Evolutionary conservation across 2,113 vertebrate species (phyloP).

Genomic region (Thunnus thynnus): DNA sequence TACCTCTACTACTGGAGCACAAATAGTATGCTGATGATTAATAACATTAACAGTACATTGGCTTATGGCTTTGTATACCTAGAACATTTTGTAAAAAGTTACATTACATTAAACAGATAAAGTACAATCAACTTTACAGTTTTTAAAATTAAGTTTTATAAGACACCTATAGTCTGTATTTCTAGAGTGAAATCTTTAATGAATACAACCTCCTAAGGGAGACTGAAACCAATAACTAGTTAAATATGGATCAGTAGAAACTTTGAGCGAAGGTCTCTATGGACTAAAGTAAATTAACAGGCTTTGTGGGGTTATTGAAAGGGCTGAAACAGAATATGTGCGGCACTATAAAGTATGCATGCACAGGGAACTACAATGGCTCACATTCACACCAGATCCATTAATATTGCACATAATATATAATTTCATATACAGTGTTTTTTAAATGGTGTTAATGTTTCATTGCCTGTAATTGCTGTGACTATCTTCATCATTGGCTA

Average conservation of each 20-base stretch:
- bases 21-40: not conserved
- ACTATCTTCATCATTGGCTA: slow-evolving; percentile 2
- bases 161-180: not conserved
- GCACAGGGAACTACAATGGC: slow-evolving; percentile 10
- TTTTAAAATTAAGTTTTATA: slow-evolving; percentile 11
- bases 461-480: slow-evolving; percentile 19
- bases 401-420: slow-evolving; percentile 31
- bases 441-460: slow-evolving; percentile 33
- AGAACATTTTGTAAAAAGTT: not conserved
- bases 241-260: slow-evolving; percentile 66
- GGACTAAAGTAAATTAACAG: slow-evolving; percentile 49
- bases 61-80: not conserved
- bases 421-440: slow-evolving; percentile 13
- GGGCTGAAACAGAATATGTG: slow-evolving; percentile 29
- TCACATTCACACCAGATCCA: slow-evolving; percentile 5
- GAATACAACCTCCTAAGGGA: slow-evolving; percentile 31
- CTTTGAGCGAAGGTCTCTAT: slow-evolving; percentile 51
- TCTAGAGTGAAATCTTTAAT: slow-evolving; percentile 29
- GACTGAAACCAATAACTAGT: slow-evolving; percentile 59
- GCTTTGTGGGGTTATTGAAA: slow-evolving; percentile 45
- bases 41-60: slow-evolving; percentile 1
- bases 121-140: not conserved
- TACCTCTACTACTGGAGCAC: not conserved
- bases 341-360: slow-evolving; percentile 31
- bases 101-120: not conserved